These are phyloP conservation scores for Pocillopora grandis DNA, from an alignment of 92 coral and sea anemone species.

Conservation along the genomic window DNA sequence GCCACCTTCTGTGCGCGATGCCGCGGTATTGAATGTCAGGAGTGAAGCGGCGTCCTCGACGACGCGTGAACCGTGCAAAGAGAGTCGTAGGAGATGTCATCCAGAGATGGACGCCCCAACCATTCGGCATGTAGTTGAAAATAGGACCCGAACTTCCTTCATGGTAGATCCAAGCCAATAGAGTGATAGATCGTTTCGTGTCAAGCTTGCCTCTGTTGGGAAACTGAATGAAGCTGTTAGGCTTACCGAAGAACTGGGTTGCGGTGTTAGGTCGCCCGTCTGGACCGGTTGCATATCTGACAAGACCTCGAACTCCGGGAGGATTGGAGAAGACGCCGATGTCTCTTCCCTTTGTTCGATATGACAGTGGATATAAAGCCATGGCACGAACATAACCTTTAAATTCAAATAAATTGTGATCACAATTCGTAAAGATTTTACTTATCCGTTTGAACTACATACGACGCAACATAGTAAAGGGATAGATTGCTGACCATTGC, in stretches of 20 bases:
- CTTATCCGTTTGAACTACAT: too few species aligned
- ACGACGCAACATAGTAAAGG: too few species aligned
- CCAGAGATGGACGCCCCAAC: constrained; percentile 81
- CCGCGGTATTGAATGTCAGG: constrained; percentile 39
- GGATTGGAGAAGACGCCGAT: constrained; percentile 63
- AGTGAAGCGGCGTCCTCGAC: constrained; percentile 33
- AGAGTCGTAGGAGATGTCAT: constrained; percentile 59
- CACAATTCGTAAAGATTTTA: too few species aligned
- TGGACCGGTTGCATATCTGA: constrained; percentile 61
- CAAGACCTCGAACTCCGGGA: constrained; percentile 48
- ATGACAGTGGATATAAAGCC: constrained; percentile 64
- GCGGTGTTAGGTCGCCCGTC: constrained; percentile 55
- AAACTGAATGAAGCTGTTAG: constrained; percentile 62
- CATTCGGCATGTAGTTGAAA: constrained; percentile 65
- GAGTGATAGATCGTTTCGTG: constrained; percentile 55
- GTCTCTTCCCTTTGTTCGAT: constrained; percentile 64
- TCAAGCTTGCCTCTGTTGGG: constrained; percentile 64
- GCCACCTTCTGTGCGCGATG: constrained; percentile 45
- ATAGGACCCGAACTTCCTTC: constrained; percentile 64
- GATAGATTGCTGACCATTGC: too few species aligned
- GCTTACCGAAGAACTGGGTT: constrained; percentile 48
- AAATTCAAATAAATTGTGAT: background rate
- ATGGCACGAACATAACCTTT: constrained; percentile 58
- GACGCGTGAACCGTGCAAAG: constrained; percentile 64
- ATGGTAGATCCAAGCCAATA: constrained; percentile 60